Evolutionary conservation across 1,140 invertebrate species (phyloP).

Genomic region (Pseudomyrmex pallidus): DNA sequence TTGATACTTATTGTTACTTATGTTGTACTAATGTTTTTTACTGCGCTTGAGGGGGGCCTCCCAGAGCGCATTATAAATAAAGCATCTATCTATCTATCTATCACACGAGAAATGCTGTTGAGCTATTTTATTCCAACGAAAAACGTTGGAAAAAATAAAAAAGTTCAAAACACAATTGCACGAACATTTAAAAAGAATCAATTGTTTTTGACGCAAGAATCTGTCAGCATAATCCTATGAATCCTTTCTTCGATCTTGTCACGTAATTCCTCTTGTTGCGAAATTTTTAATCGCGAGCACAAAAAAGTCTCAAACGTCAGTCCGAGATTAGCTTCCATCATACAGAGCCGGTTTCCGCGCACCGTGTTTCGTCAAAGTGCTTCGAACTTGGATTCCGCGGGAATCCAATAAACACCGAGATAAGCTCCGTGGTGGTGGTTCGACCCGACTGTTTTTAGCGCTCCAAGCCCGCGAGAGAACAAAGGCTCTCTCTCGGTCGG

Average conservation of each 20-base stretch:
- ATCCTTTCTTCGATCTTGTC: background rate
- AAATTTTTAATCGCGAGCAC: background rate
- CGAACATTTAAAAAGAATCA: background rate
- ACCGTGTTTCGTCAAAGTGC: constrained; percentile 45
- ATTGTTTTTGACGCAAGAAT: background rate
- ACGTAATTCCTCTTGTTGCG: background rate
- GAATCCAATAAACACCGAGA: constrained; percentile 66
- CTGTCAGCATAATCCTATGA: background rate
- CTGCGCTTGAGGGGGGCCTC: too few relatives aligned
- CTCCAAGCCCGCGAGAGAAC: constrained; percentile 23
- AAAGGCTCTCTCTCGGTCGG: constrained; percentile 14
- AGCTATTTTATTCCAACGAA: constrained; percentile 1
- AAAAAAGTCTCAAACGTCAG: background rate
- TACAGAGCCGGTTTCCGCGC: background rate
- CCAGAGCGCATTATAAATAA: too few relatives aligned
- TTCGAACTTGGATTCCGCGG: constrained; percentile 41
- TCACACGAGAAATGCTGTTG: background rate
- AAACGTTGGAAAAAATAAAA: background rate
- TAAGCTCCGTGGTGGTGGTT: constrained; percentile 57
- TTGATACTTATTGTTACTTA: too few relatives aligned
- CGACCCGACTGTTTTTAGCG: constrained; percentile 61
- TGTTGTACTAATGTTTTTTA: too few relatives aligned
- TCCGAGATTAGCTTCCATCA: background rate
- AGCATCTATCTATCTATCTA: too few relatives aligned
- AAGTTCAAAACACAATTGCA: background rate